Evolutionary conservation across 1,140 invertebrate genomes (phyloP).

Genomic region (Drosophila parabipectinata): DNA sequence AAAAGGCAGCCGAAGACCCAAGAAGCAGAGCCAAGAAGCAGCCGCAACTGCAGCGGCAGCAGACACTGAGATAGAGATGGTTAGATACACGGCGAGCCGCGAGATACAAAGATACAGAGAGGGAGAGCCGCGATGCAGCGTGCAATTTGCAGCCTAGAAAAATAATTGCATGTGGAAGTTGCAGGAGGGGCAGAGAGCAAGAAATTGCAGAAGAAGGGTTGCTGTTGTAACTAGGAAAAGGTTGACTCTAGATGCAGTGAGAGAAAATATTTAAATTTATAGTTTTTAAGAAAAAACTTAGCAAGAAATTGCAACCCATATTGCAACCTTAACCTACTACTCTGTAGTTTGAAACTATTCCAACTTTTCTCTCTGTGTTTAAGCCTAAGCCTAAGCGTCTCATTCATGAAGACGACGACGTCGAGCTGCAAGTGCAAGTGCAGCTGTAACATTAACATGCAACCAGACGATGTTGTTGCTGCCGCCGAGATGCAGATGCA

Average conservation of each 20-base stretch:
- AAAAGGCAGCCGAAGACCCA: conserved; percentile 65
- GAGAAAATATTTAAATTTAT: background rate
- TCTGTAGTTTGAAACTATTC: background rate
- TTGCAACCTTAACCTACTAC: background rate
- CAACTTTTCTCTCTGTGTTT: background rate
- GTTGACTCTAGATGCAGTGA: conserved; percentile 8
- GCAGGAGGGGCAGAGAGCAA: conserved; percentile 1
- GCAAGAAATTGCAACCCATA: too few species aligned
- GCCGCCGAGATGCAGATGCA: conserved; percentile 75
- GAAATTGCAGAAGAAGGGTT: conserved; percentile 8
- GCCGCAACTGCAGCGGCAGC: conserved; percentile 12
- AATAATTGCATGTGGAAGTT: conserved; percentile 74
- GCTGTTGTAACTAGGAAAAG: conserved; percentile 34
- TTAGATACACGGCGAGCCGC: conserved; percentile 22
- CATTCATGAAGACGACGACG: conserved; percentile 73
- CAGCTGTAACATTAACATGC: conserved; percentile 81
- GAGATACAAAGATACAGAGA: conserved; percentile 33
- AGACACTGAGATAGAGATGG: conserved; percentile 32
- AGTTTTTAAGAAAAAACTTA: background rate
- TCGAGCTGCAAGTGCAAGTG: conserved; percentile 75
- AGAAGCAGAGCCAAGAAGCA: conserved; percentile 3
- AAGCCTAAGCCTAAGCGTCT: conserved; percentile 56
- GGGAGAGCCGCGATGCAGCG: conserved; percentile 45
- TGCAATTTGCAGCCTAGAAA: conserved; percentile 80
- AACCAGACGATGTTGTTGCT: conserved; percentile 54